Percentiles rank a stretch among this genome's conserved stretches.
Conservation (phyloP, 2,113 vertebrate genomes). For the Pionites leucogaster region DNA sequence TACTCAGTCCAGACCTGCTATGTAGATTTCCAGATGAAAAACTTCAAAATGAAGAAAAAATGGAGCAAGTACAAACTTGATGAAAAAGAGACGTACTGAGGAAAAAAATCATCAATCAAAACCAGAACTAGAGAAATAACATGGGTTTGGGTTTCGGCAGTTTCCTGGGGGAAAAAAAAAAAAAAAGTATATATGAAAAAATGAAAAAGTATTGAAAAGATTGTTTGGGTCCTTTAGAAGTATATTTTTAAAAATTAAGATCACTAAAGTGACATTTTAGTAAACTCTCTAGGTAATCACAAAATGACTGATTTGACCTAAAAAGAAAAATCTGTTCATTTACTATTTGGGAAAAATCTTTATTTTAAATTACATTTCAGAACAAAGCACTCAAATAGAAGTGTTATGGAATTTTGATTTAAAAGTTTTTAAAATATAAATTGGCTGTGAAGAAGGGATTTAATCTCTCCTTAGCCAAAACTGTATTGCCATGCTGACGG, state of each 20-base stretch:
- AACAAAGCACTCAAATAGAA: background rate
- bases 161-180: background rate
- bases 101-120: background rate
- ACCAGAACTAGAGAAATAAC: background rate
- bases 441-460: rapidly evolving
- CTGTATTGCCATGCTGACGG: background rate
- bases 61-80: background rate
- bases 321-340: background rate
- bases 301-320: background rate
- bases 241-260: background rate
- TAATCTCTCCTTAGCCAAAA: background rate
- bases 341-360: background rate
- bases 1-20: background rate
- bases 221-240: background rate
- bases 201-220: too few species aligned
- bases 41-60: background rate
- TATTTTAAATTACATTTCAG: background rate
- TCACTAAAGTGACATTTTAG: background rate
- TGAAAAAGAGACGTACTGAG: background rate
- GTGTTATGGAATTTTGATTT: background rate
- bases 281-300: background rate
- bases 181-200: too few species aligned
- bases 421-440: background rate
- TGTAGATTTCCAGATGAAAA: background rate
- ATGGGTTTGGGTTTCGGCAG: background rate